Percentiles rank a stretch among this genome's conserved stretches.
Conservation (phyloP, 2,113 vertebrate species). For the Xiphophorus hellerii region DNA sequence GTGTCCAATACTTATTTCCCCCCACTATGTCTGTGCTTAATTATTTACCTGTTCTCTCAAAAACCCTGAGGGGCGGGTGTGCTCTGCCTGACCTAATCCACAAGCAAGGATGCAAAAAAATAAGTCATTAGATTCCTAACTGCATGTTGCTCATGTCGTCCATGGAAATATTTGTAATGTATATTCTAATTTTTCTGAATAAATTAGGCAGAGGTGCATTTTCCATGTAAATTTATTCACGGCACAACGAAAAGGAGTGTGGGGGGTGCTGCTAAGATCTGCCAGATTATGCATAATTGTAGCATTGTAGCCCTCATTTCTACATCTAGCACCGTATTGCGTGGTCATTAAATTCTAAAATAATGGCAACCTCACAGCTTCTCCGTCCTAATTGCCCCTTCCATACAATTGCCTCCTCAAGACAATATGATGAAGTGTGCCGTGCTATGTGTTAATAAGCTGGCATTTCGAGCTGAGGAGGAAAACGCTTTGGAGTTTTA, state of each 20-base stretch:
- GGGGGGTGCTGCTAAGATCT: slow-evolving; percentile 77
- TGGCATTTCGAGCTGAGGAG: slow-evolving; percentile 75
- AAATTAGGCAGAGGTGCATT: slow-evolving; percentile 82
- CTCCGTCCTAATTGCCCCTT: slow-evolving; percentile 82
- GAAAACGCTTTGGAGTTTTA: slow-evolving; percentile 65
- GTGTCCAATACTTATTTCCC: background rate
- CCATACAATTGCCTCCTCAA: slow-evolving; percentile 77
- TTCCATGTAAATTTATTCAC: slow-evolving; percentile 83
- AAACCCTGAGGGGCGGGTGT: slow-evolving; percentile 10
- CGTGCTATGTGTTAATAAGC: slow-evolving; percentile 81
- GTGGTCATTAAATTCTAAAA: slow-evolving; percentile 86
- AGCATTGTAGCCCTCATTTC: slow-evolving; percentile 80
- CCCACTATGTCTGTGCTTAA: slow-evolving; percentile 38
- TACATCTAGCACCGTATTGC: slow-evolving; percentile 80
- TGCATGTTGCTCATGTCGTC: slow-evolving; percentile 75
- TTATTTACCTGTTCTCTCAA: slow-evolving; percentile 64
- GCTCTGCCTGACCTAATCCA: slow-evolving; percentile 54
- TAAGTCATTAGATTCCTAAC: slow-evolving; percentile 81
- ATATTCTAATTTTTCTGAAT: slow-evolving; percentile 82
- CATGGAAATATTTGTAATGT: slow-evolving; percentile 81
- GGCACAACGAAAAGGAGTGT: slow-evolving; percentile 70
- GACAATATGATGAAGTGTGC: slow-evolving; percentile 82
- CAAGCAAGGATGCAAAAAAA: slow-evolving; percentile 65
- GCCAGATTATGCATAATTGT: slow-evolving; percentile 85
- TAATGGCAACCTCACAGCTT: slow-evolving; percentile 83